phyloP scores from a whole-genome alignment of 64 coral and sea anemone species.

The Stylophora pistillata region DNA sequence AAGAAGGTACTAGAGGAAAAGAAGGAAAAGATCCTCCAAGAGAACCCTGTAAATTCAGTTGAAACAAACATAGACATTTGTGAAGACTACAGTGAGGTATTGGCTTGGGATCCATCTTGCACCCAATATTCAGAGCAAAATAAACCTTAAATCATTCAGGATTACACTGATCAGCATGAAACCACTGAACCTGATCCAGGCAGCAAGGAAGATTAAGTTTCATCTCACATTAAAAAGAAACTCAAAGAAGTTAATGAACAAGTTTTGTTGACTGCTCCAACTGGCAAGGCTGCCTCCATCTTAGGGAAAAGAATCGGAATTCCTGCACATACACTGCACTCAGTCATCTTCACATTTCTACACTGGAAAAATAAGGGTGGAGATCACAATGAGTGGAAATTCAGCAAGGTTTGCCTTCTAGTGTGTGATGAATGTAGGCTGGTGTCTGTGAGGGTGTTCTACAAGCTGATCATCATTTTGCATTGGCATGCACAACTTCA shows the following conservation, averaged over 20 bases:
- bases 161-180: neutral
- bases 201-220: neutral
- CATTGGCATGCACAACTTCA: conserved; percentile 13
- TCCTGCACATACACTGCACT: conserved; percentile 42
- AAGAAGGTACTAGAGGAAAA: neutral
- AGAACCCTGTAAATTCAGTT: neutral
- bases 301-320: conserved; percentile 38
- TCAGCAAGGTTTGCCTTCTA: conserved; percentile 22
- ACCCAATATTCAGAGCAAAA: neutral
- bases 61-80: neutral
- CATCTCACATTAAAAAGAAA: neutral
- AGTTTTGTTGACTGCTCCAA: conserved; percentile 66
- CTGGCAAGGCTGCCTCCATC: conserved; percentile 67
- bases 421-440: conserved; percentile 80
- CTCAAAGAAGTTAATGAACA: conserved; percentile 16
- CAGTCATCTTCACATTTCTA: conserved; percentile 59
- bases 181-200: neutral
- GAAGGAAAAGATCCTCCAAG: neutral
- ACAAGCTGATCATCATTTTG: conserved; percentile 28
- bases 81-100: neutral
- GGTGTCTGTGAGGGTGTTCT: conserved; percentile 51
- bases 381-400: conserved; percentile 23
- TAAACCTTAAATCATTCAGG: neutral
- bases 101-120: neutral
- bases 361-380: neutral